Evolutionary conservation across 2,797 vertebrate genomes (phyloP), one percentile per base, ranked within the genome.

Genomic region (Lutra lutra): DNA sequence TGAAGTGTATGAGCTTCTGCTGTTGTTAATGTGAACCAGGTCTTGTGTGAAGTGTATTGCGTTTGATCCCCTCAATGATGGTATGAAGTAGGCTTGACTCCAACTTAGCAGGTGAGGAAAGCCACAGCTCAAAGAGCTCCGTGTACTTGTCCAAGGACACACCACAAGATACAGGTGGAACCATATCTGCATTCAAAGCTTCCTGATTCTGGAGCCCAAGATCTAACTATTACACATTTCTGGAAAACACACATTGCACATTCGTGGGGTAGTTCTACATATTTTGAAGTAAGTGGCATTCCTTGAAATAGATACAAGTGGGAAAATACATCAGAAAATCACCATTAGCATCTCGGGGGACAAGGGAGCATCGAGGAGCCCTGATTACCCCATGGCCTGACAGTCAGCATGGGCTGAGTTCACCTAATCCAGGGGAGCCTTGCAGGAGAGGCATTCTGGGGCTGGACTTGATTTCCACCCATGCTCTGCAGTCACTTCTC

Each of bases 381-480:
- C 75, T 56, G 40, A 51, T 48, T 48, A 48, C 27, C 15, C 60
- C 3, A 17, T 25, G 35, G 23, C 78, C 54, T 17, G 54, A 80
- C 68, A 73, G 1, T 66, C 6, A 14, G 88, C 18, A 0, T 5
- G 29, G 78, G 12, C 40, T 21, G 91, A 56, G 68, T 21, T 91
- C 82, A 7, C 23, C 14, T 60, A 84, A 84, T 78, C 48, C 7
- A 14, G 0, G 0, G 18, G 60, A 48, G 12, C 3, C 66, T 83
- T 86, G 32, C 60, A 70, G 77, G n/a, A 85, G 68, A 80, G 46
- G 25, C 5, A 0, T 58, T 80, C 23, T 17, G 17, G 43, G 2
- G 64, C 58, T 38, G 51, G 84, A 35, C 62, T 91, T 93, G 92
- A 97, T 91, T 96, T 83, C 54, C n/a, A 27, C 7, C 35, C 48